Base-by-base conservation (phyloP, 2,797 vertebrate genomes). In the Macrochelys suwanniensis region DNA sequence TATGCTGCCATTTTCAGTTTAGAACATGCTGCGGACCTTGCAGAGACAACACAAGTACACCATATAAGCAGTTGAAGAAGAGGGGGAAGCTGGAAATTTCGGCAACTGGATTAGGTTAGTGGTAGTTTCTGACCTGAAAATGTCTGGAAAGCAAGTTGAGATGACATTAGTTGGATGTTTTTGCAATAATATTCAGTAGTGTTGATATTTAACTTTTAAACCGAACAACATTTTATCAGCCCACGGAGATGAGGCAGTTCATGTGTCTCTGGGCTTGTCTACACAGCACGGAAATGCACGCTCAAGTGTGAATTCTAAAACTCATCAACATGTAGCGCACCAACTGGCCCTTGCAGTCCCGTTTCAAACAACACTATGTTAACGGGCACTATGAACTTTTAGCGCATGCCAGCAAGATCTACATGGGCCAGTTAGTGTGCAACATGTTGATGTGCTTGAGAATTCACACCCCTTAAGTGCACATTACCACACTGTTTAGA, bases 91-190 rank as follows among this genome's bases (percentile, higher is more conserved):
- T 2, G 8, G 10, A 7, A 53, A 10, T 4, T 57, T 85, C 80
- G 33, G 3, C 19, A 15, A 83, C 3, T 8, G 7, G 25, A 57
- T 0, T 15, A 42, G 54, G 5, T 71, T 47, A 81, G 59, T 61
- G 59, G 31, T 61, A 15, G 59, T 61, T 59, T 59, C 57, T 61
- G 11, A 51, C 8, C 82, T 2, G 7, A 49, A 91, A 71, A 19
- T 4, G 59, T 57, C 9, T 1, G 1, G 1, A 80, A 28, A 74
- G 6, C 0, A 1, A 82, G 0, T 51, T 56, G 3, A 25, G 86
- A 9, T 12, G 31, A 61, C 59, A 59, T 31, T 59, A 33, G 59
- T 7, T 33, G 31, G 15, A 33, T 33, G 28, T 31, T 61, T 59
- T 59, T 33, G 12, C 26, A 12, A 31, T 31, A 31, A 28, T 61